Evolutionary conservation across 2,113 vertebrate genomes (phyloP).

Genomic region (Formicarius rufipectus): DNA sequence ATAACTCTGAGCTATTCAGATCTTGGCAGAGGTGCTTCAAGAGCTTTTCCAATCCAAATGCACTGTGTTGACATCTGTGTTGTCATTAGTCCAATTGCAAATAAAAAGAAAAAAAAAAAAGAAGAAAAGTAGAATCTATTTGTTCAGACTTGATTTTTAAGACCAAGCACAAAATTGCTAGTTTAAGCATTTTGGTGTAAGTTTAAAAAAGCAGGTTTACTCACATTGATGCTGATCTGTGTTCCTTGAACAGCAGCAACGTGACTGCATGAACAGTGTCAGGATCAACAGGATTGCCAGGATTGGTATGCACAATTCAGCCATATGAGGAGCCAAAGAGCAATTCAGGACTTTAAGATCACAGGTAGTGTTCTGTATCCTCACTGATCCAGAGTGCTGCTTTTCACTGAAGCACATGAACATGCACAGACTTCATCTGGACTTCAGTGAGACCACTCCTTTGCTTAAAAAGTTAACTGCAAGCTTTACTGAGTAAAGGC

Average conservation of each 20-base stretch:
- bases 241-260: neutral
- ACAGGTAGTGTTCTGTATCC: neutral
- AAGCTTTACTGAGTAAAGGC: neutral
- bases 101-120: neutral
- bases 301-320: neutral
- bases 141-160: constrained; percentile 31
- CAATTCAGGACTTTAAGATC: neutral
- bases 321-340: neutral
- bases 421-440: neutral
- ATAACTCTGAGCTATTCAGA: neutral
- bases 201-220: constrained; percentile 32
- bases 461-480: neutral
- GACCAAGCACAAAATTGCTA: neutral
- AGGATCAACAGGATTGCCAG: neutral
- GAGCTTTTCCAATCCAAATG: neutral
- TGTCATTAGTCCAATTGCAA: neutral
- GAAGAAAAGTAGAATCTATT: neutral
- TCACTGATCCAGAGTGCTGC: neutral
- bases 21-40: neutral
- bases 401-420: neutral
- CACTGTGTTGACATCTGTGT: neutral
- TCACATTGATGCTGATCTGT: neutral
- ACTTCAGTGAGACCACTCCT: neutral
- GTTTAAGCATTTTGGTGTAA: neutral
- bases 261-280: neutral